These are phyloP conservation scores for Probosciger aterrimus DNA, from an alignment of 2,113 vertebrate species.

Conservation along the genomic window DNA sequence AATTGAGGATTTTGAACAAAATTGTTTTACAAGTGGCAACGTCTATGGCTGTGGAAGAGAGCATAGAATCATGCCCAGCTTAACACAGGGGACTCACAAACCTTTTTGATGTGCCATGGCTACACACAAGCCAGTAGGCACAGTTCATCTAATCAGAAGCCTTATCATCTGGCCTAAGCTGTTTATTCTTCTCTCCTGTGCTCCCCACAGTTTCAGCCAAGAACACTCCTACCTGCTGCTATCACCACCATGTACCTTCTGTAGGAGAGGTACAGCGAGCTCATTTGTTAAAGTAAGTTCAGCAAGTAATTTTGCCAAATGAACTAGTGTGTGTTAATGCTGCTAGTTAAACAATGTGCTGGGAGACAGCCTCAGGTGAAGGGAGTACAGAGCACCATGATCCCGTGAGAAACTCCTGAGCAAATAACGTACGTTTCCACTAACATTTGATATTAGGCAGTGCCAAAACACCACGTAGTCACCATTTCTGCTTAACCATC, in stretches of 20 bases:
- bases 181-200: background rate
- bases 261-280: background rate
- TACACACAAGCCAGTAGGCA: background rate
- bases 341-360: background rate
- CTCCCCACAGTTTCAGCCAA: background rate
- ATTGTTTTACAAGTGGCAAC: background rate
- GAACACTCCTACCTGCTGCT: background rate
- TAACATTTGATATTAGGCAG: background rate
- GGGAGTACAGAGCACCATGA: background rate
- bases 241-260: background rate
- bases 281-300: background rate
- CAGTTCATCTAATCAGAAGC: background rate
- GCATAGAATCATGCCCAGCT: background rate
- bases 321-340: background rate
- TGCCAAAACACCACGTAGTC: background rate
- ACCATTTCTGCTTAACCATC: background rate
- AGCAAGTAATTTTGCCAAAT: background rate
- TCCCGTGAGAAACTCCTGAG: background rate
- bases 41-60: background rate
- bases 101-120: background rate
- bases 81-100: background rate
- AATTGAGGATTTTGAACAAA: background rate
- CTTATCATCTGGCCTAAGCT: background rate
- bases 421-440: background rate
- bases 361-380: background rate